These are phyloP conservation scores for Picathartes gymnocephalus DNA, from an alignment of 2,113 vertebrate species.

Conservation along the genomic window DNA sequence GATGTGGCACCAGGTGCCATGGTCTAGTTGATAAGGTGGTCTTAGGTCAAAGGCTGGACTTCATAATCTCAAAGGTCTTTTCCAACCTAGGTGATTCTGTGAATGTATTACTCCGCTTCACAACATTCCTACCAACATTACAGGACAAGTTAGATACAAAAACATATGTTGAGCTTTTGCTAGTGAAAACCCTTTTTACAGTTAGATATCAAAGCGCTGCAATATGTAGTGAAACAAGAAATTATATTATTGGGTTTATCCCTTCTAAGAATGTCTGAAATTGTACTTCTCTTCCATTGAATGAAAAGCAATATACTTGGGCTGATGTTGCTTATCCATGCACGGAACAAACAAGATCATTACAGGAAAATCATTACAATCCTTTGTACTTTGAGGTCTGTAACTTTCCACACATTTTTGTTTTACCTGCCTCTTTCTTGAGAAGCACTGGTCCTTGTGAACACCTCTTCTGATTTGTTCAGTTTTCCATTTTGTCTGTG, in stretches of 20 bases:
- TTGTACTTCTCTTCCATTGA: neutral
- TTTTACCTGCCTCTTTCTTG: neutral
- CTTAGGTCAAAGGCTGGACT: neutral
- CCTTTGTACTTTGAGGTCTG: neutral
- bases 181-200: neutral
- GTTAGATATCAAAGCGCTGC: neutral
- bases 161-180: neutral
- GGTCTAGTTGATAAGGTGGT: neutral
- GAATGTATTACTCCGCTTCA: neutral
- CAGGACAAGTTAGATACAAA: neutral
- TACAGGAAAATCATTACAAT: neutral
- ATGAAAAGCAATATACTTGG: neutral
- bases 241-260: neutral
- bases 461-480: neutral
- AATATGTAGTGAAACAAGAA: neutral
- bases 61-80: neutral
- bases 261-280: neutral
- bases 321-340: neutral
- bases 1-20: neutral
- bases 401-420: neutral
- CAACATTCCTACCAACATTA: neutral
- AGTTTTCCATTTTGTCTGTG: neutral
- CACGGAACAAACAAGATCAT: neutral
- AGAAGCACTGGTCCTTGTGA: neutral
- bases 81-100: neutral